Evolutionary conservation across 2,888 invertebrate species (phyloP).

Genomic region (Nasonia oneida): DNA sequence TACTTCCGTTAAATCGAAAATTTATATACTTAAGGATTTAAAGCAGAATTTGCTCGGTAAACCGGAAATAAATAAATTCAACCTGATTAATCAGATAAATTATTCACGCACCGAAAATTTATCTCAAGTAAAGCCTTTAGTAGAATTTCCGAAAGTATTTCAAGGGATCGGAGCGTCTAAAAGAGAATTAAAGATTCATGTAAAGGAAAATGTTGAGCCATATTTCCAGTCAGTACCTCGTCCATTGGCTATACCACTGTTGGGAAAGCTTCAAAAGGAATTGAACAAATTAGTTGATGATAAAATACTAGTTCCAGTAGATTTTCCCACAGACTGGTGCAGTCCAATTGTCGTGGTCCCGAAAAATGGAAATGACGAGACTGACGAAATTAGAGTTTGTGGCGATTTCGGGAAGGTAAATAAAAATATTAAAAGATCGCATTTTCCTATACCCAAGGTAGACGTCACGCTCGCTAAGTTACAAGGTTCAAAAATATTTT

Average conservation of each 20-base stretch:
- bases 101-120: background rate
- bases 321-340: constrained; percentile 72
- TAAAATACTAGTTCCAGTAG: constrained; percentile 69
- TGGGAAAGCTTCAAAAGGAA: constrained; percentile 69
- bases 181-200: constrained; percentile 14
- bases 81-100: constrained; percentile 57
- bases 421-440: constrained; percentile 44
- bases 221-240: constrained; percentile 46
- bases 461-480: constrained; percentile 60
- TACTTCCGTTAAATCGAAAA: constrained; percentile 34
- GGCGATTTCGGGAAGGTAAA: constrained; percentile 69
- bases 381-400: constrained; percentile 66
- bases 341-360: constrained; percentile 72
- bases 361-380: constrained; percentile 55
- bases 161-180: constrained; percentile 66
- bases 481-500: constrained; percentile 65
- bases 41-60: constrained; percentile 61
- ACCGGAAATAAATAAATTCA: constrained; percentile 59
- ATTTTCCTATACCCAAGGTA: constrained; percentile 33
- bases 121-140: constrained; percentile 38
- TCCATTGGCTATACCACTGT: constrained; percentile 70
- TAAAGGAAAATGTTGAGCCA: background rate
- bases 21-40: constrained; percentile 57
- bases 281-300: constrained; percentile 67
- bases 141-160: constrained; percentile 62